Percentiles rank a stretch among this genome's conserved stretches.
These are phyloP conservation scores for Progne subis DNA, from an alignment of 2,113 vertebrate species.

Conservation along the genomic window DNA sequence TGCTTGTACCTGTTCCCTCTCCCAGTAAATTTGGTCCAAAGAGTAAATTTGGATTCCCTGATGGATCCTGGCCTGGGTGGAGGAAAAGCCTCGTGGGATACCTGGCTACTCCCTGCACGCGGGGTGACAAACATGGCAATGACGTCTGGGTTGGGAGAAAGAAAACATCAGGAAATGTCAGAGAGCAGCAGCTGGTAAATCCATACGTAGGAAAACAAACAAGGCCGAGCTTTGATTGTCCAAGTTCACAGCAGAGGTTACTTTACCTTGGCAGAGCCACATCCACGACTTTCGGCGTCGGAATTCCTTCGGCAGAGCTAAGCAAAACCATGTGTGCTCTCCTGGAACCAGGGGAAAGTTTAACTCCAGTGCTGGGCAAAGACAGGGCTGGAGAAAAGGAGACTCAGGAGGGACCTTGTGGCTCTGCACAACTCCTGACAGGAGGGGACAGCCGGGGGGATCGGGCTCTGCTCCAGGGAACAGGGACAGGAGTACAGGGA, in stretches of 20 bases:
- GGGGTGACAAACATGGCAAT: background rate
- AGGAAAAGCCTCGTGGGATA: background rate
- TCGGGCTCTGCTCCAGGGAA: background rate
- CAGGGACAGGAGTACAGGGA: background rate
- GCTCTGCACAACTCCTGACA: background rate
- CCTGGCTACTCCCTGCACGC: background rate
- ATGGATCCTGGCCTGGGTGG: background rate
- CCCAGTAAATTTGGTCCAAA: background rate
- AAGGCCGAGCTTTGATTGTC: constrained; percentile 19
- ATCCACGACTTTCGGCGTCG: constrained; percentile 7
- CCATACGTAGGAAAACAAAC: constrained; percentile 70
- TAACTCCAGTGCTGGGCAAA: background rate
- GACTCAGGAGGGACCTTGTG: background rate
- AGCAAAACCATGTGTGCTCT: constrained; percentile 65
- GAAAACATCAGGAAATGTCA: constrained; percentile 24
- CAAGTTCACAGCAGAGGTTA: constrained; percentile 58
- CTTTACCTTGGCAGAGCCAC: constrained; percentile 72
- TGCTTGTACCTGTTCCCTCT: background rate
- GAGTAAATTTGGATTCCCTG: background rate
- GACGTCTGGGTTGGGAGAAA: constrained; percentile 24
- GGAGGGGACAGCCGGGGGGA: accelerated
- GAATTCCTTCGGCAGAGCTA: constrained; percentile 52
- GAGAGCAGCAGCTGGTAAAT: constrained; percentile 65
- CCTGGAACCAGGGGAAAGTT: constrained; percentile 41
- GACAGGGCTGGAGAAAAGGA: background rate